A percentile compares a stretch with the other conserved stretches of the same genome.
phyloP scores from a whole-genome alignment of 2,113 vertebrate species.

The Pangasianodon gigas region DNA sequence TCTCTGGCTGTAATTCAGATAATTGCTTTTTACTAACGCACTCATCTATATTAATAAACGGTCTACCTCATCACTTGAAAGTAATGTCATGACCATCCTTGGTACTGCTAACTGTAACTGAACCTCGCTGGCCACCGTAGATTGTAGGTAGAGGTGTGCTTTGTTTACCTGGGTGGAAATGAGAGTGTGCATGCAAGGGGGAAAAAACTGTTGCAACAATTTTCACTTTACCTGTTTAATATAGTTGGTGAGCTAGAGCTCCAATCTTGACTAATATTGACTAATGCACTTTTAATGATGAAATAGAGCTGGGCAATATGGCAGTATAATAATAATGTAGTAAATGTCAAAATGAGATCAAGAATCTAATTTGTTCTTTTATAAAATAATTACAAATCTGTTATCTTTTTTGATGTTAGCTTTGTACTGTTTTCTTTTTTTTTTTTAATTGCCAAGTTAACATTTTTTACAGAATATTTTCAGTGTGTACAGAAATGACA shows the following conservation, averaged over 20 bases:
- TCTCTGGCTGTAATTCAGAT: not conserved
- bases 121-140: not conserved
- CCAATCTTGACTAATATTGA: not conserved
- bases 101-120: not conserved
- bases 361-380: too few species aligned
- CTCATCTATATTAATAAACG: too few species aligned
- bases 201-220: not conserved
- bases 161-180: not conserved
- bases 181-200: not conserved
- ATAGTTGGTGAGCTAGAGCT: not conserved
- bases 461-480: too few species aligned
- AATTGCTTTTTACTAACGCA: not conserved
- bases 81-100: not conserved
- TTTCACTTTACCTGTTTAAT: not conserved
- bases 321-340: too few species aligned
- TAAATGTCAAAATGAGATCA: too few species aligned
- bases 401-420: too few species aligned
- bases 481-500: too few species aligned
- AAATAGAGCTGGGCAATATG: too few species aligned
- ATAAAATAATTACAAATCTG: too few species aligned
- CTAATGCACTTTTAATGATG: not conserved
- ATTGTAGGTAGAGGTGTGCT: not conserved
- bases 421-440: too few species aligned
- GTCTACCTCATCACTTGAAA: not conserved
- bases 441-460: too few species aligned